Conservation (phyloP, 1,140 invertebrate species). For the Drosophila lacteicornis region DNA sequence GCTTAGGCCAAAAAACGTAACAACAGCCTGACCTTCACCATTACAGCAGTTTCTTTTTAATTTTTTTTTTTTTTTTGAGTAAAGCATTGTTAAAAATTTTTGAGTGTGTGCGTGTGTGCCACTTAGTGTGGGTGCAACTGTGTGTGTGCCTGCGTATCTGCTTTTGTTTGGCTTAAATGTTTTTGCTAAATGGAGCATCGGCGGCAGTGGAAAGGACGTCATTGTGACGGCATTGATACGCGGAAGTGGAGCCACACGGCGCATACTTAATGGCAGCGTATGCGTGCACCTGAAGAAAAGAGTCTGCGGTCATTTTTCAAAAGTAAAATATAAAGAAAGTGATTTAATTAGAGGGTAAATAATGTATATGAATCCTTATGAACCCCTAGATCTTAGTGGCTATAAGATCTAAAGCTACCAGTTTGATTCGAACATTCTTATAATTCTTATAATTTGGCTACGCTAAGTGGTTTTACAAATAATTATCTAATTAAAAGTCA, state of each 20-base stretch:
- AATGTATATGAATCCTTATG: neutral
- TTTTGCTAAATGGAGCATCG: constrained; percentile 67
- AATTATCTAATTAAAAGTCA: neutral
- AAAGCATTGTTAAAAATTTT: constrained; percentile 28
- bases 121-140: constrained; percentile 35
- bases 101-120: constrained; percentile 40
- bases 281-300: constrained; percentile 6
- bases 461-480: too few species aligned
- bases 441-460: too few species aligned
- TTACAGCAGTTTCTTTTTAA: constrained; percentile 60
- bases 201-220: constrained; percentile 39
- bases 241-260: constrained; percentile 66
- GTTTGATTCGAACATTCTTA: too few species aligned
- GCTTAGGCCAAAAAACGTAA: constrained; percentile 77
- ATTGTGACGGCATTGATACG: constrained; percentile 66
- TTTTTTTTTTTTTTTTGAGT: constrained; percentile 27
- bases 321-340: neutral
- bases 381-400: too few species aligned
- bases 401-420: too few species aligned
- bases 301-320: fast-evolving
- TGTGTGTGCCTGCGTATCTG: constrained; percentile 25
- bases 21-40: constrained; percentile 77
- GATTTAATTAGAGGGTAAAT: too few species aligned
- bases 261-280: constrained; percentile 58
- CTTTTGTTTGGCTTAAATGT: constrained; percentile 74